phyloP scores from a whole-genome alignment of 2,888 invertebrate species.

The Cantharis nigra region DNA sequence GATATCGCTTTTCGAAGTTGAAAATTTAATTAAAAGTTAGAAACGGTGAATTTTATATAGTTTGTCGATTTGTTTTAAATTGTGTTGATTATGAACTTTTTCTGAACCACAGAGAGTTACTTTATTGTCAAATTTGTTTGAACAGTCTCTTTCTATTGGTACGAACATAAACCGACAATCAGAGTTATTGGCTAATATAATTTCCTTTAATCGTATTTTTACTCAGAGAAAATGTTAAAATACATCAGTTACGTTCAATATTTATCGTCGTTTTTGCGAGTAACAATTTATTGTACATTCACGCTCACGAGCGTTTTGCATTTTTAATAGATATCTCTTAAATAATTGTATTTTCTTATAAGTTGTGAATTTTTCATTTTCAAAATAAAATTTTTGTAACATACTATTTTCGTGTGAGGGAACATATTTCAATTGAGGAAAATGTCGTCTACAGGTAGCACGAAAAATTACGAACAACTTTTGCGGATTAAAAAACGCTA shows the following conservation, averaged over 20 bases:
- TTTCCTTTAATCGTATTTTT: neutral
- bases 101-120: neutral
- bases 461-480: no score
- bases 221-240: neutral
- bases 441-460: no score
- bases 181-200: neutral
- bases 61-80: neutral
- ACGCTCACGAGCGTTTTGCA: neutral
- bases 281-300: neutral
- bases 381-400: no score
- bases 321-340: no score
- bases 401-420: no score
- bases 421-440: no score
- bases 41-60: neutral
- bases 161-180: neutral
- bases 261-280: neutral
- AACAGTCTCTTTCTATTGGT: neutral
- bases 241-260: neutral
- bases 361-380: no score
- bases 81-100: neutral
- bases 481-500: no score
- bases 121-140: neutral
- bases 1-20: neutral
- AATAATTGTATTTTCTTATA: no score
- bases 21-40: neutral